Evolutionary conservation across 2,113 vertebrate genomes (phyloP), one percentile per base, ranked within the genome.

Genomic region (Pycnonotus jocosus): DNA sequence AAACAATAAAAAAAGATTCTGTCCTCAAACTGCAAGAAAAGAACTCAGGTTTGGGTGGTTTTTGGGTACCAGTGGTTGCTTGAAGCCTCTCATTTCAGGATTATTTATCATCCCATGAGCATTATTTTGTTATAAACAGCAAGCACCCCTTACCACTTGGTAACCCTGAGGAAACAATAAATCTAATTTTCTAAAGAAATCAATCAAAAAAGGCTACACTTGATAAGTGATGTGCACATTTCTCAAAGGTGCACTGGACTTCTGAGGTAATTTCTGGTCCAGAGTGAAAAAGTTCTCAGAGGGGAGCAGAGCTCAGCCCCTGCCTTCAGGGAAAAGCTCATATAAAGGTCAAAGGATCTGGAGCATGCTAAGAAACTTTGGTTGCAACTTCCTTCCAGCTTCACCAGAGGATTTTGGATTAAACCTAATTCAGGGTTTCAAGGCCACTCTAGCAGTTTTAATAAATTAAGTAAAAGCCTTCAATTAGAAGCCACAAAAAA

Each of bases 401-500:
- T 79, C 86, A 35, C 27, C n/a, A 45, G 45, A 88, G 74, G 81
- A 92, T 91, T 94, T 85, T 30, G 70, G 84, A 77, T 85, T 95
- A 87, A 90, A 53, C 38, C 35, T 50, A 35, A 62, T 40, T 87
- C 45, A 31, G 14, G 27, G 37, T 69, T 95, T 82, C 42, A 66
- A 87, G 42, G 70, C 81, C 62, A 80, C 42, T 77, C 33, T 45
- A 65, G 74, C n/a, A 77, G n/a, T 77, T 84, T 65, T 82, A 94
- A 89, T 48, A 72, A 68, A 85, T 84, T 42, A 91, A 96, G 74
- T 51, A 72, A 92, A 95, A 89, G 78, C 50, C 30, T 91, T 94
- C 48, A 66, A 71, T 92, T 66, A 88, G 56, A 93, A 95, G 57
- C 74, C 81, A 82, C 22, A 68, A 86, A 35, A 86, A n/a, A 74